Evolutionary conservation across 2,113 vertebrate genomes (phyloP).

Genomic region (Ceyx melanurus): DNA sequence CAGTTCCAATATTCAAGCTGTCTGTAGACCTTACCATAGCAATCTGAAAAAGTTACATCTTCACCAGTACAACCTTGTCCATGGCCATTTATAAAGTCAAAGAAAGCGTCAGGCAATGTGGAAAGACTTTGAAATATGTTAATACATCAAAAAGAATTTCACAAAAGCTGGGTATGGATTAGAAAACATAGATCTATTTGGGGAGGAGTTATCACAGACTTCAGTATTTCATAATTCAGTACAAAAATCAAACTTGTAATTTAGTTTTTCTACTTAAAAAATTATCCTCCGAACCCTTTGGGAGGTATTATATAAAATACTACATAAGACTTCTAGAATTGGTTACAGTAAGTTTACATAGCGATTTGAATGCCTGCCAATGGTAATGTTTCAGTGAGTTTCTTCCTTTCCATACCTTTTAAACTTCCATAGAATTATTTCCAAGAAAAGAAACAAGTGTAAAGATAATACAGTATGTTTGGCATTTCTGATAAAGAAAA

Average conservation of each 20-base stretch:
- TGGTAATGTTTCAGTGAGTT: background rate
- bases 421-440: conserved; percentile 34
- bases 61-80: background rate
- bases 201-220: background rate
- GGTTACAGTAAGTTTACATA: background rate
- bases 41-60: background rate
- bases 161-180: background rate
- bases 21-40: background rate
- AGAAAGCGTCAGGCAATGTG: background rate
- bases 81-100: background rate
- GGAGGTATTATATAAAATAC: background rate
- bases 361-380: conserved; percentile 15
- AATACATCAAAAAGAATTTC: background rate
- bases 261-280: background rate
- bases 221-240: background rate
- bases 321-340: background rate
- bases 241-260: background rate
- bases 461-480: conserved; percentile 4
- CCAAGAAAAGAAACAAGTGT: conserved; percentile 14
- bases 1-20: background rate
- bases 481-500: conserved; percentile 36
- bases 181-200: background rate
- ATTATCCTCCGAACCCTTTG: background rate
- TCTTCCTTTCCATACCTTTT: conserved; percentile 50
- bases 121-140: background rate